Evolutionary conservation across 2,888 invertebrate species (phyloP).

Genomic region (Sesia apiformis): DNA sequence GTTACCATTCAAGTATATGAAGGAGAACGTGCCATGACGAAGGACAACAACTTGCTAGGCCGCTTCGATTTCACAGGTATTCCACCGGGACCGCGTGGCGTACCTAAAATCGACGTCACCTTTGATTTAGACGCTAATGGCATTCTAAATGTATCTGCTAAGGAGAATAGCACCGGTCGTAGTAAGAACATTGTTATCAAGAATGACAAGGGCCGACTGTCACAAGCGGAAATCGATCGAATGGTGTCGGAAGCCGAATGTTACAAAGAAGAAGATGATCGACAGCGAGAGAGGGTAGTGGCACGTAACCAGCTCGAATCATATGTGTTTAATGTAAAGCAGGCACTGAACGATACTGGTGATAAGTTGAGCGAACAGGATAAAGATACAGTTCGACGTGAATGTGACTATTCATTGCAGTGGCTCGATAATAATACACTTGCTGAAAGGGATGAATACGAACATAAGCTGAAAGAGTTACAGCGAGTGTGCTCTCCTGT

Average conservation of each 20-base stretch:
- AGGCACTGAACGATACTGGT: conserved; percentile 77
- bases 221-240: conserved; percentile 86
- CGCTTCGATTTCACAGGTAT: conserved; percentile 80
- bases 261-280: conserved; percentile 82
- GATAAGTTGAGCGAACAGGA: conserved; percentile 78
- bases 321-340: conserved; percentile 81
- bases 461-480: conserved; percentile 75
- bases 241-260: conserved; percentile 85
- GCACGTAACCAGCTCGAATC: conserved; percentile 83
- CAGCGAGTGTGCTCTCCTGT: conserved; percentile 72
- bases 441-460: conserved; percentile 79
- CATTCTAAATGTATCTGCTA: conserved; percentile 89
- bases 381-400: conserved; percentile 67
- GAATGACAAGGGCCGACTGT: conserved; percentile 86
- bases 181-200: conserved; percentile 86
- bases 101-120: conserved; percentile 80
- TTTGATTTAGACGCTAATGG: conserved; percentile 87
- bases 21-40: conserved; percentile 87
- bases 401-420: conserved; percentile 75
- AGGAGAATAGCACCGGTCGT: conserved; percentile 78
- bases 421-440: conserved; percentile 82
- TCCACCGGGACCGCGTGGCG: conserved; percentile 80
- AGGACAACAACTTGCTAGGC: conserved; percentile 81
- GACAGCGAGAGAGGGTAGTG: conserved; percentile 77
- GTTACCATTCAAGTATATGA: conserved; percentile 84